phyloP scores from a whole-genome alignment of 2,797 vertebrate genomes.

The Uromys caudimaculatus region DNA sequence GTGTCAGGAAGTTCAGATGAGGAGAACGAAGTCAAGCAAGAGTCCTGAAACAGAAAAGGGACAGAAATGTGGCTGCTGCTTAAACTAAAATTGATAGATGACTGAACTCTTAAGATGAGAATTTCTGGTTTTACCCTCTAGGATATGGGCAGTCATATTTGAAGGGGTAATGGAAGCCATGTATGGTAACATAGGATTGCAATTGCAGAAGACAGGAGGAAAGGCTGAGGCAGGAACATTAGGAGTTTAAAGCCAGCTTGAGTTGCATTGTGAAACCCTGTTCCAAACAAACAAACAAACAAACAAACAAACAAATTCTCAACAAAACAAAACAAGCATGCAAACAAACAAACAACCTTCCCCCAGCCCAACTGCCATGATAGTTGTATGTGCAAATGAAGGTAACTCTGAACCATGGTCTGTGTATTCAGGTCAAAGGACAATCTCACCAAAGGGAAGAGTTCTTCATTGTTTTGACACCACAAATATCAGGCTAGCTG shows the following conservation, averaged over 20 bases:
- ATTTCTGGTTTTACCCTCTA: background rate
- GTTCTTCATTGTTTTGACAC: background rate
- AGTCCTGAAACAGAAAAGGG: background rate
- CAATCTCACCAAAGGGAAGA: background rate
- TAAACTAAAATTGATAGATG: background rate
- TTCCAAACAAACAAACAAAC: background rate
- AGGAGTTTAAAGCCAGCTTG: background rate
- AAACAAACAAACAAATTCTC: background rate
- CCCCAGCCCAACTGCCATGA: background rate
- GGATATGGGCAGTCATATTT: background rate
- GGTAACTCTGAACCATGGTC: background rate
- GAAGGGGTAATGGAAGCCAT: background rate
- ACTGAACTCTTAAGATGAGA: background rate
- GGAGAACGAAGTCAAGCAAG: background rate
- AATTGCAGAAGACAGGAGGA: background rate
- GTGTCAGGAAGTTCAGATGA: background rate
- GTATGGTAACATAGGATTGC: background rate
- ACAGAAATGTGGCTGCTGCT: background rate
- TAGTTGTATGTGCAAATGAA: background rate
- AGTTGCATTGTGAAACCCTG: background rate
- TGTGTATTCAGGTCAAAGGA: background rate
- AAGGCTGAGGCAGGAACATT: background rate
- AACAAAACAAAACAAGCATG: background rate
- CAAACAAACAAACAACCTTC: background rate
- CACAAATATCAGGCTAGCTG: background rate